Conservation (phyloP, 2,888 invertebrate genomes). For the Cremastobaeus sp. region DNA sequence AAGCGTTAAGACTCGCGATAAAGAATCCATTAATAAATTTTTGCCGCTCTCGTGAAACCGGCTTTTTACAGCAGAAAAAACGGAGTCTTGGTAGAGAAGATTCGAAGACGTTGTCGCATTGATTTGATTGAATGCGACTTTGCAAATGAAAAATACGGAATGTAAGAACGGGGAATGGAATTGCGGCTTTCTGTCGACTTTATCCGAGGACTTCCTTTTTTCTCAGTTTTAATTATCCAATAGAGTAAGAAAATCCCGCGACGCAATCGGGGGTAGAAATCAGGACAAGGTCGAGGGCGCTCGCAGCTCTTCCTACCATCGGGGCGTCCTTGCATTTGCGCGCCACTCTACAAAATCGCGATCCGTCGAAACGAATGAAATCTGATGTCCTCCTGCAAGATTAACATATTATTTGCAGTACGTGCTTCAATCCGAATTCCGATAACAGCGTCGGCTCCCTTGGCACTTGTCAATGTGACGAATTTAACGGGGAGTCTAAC, state of each 20-base stretch:
- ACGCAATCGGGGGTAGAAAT: conserved; percentile 4
- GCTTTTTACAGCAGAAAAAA: no score
- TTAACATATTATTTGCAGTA: conserved; percentile 48
- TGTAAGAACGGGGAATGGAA: not conserved
- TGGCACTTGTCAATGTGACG: conserved; percentile 17
- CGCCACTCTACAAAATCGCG: conserved; percentile 5
- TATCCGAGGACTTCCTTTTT: no score
- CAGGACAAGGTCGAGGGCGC: conserved; percentile 50
- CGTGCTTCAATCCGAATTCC: conserved; percentile 46
- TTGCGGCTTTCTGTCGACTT: not conserved
- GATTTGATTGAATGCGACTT: no score
- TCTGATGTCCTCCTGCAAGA: conserved; percentile 26
- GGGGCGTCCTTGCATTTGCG: conserved; percentile 25
- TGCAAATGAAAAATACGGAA: no score
- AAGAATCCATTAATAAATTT: no score
- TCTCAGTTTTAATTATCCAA: conserved; percentile 22
- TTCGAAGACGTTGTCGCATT: no score
- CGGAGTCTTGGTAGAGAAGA: no score
- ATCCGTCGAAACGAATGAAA: conserved; percentile 20
- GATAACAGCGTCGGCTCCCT: conserved; percentile 1
- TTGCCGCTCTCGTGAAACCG: no score
- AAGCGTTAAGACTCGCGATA: no score
- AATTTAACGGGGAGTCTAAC: not conserved
- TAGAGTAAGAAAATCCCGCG: conserved; percentile 12
- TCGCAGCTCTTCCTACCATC: conserved; percentile 15